Base-by-base conservation (phyloP, 2,888 invertebrate species). In the Mythimna albipuncta region DNA sequence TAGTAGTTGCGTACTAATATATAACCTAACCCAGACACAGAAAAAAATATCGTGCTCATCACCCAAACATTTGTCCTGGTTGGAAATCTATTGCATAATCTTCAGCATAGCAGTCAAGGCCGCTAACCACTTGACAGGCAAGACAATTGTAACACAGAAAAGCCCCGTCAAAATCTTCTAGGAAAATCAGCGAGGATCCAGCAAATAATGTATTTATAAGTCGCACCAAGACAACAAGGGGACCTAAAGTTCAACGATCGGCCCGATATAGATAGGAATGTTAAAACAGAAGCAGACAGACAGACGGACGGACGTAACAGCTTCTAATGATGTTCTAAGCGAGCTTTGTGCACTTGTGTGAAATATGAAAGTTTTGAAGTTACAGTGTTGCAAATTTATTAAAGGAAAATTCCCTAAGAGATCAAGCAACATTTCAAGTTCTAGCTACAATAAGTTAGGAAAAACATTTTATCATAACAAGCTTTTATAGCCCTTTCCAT, bases 241-340 rank as follows among this genome's bases (percentile, higher is more conserved):
- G 70, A 75, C 74, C 32, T 63, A 74, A 75, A 85, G 89, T 89
- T 89, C 89, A 89, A 88, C 70, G 89, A 75, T 78, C 90, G 85
- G 47, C 82, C 84, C 73, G 81, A 88, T 88, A 83, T 89, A 89
- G 89, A 88, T 64, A 74, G 79, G 85, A 85, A 87, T 82, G 77
- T 77, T 61, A 74, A 81, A 85, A 88, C 84, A 81, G 85, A 84
- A 88, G 78, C 75, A 84, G 85, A 82, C 72, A 74, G 80, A 82
- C 75, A 65, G 54, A 77, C 72, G 50, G 61, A 75, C 80, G 57
- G 35, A 57, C 75, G 59, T 67, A 70, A 81, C 77, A 77, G 75
- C 71, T 78, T 67, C 79, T 86, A 85, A 83, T 83, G 79, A 81
- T 77, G 52, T 41, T 82, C 69, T 79, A 72, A 75, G 54, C 58